These are phyloP conservation scores for Chrysolina americana DNA, from an alignment of 2,888 invertebrate genomes.

Conservation along the genomic window DNA sequence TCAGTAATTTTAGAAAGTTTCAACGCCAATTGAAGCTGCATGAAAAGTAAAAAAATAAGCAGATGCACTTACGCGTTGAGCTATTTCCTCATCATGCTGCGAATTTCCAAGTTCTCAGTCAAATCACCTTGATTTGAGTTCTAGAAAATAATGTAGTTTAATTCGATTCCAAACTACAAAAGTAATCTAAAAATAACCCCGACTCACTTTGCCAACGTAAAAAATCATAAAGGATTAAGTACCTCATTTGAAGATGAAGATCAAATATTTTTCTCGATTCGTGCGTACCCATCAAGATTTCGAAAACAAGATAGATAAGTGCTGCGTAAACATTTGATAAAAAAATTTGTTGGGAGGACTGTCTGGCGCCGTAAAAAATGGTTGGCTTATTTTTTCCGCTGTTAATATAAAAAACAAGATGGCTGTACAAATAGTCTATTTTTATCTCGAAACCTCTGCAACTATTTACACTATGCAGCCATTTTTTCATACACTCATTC, in stretches of 20 bases:
- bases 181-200: constrained; percentile 46
- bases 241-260: constrained; percentile 21
- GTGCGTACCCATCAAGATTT: constrained; percentile 38
- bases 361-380: constrained; percentile 43
- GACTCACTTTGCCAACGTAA: constrained; percentile 35
- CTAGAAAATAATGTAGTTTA: constrained; percentile 39
- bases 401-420: constrained; percentile 62
- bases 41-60: background rate
- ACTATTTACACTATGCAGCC: constrained; percentile 36
- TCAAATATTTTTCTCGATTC: constrained; percentile 30
- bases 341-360: constrained; percentile 44
- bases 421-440: constrained; percentile 69
- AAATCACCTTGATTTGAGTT: constrained; percentile 40
- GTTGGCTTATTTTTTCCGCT: constrained; percentile 50
- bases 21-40: background rate
- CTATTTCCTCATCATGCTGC: constrained; percentile 4
- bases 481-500: constrained; percentile 39
- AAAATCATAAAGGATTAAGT: constrained; percentile 37
- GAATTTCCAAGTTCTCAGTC: constrained; percentile 2
- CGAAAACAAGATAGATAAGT: constrained; percentile 38
- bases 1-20: constrained; percentile 18
- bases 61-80: constrained; percentile 3
- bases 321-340: constrained; percentile 46
- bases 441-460: constrained; percentile 60
- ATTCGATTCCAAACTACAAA: constrained; percentile 38